Conservation (phyloP, 2,888 invertebrate genomes). For the Heliconius hortense region DNA sequence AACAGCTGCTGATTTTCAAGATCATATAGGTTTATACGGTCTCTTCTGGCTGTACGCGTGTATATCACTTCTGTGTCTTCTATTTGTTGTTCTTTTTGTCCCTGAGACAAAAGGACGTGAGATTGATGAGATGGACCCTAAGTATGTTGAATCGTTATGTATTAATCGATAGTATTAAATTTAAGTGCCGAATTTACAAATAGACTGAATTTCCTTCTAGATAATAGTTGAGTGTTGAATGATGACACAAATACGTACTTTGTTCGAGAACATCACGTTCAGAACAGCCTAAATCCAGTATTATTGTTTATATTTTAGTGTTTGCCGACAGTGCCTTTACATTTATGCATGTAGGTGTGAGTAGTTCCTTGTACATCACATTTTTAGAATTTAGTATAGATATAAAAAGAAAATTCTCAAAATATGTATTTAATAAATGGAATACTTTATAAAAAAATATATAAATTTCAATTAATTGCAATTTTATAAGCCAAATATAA, state of each 20-base stretch:
- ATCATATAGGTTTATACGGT: constrained; percentile 88
- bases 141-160: constrained; percentile 81
- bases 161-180: constrained; percentile 75
- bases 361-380: constrained; percentile 41
- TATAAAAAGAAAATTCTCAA: constrained; percentile 10
- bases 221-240: constrained; percentile 32
- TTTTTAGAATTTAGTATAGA: constrained; percentile 23
- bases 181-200: constrained; percentile 40
- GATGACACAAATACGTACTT: constrained; percentile 26
- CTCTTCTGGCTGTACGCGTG: constrained; percentile 94
- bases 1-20: constrained; percentile 90
- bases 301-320: constrained; percentile 45
- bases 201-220: constrained; percentile 47
- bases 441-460: constrained; percentile 1
- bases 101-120: constrained; percentile 96
- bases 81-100: constrained; percentile 91
- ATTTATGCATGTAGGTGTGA: constrained; percentile 26
- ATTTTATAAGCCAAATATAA: constrained; percentile 20
- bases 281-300: constrained; percentile 47
- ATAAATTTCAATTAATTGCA: constrained; percentile 13
- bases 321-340: constrained; percentile 41
- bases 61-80: constrained; percentile 88
- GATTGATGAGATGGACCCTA: constrained; percentile 92
- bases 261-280: constrained; percentile 22
- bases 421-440: neutral